phyloP scores from a whole-genome alignment of 2,888 invertebrate species.

The Malachius bipustulatus region DNA sequence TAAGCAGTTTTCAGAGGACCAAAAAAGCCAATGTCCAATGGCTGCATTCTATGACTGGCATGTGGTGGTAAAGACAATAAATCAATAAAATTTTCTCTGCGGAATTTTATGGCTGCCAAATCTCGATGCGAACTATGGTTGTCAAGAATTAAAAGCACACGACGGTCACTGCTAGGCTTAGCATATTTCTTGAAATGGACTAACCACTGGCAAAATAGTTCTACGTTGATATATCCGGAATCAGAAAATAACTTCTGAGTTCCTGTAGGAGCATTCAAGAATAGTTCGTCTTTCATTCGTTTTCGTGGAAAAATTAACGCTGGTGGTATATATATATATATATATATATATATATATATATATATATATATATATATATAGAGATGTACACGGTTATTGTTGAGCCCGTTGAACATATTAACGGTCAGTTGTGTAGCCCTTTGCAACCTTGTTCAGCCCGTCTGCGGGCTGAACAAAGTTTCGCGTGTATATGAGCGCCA shows the following conservation, averaged over 20 bases:
- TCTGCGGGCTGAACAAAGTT: too few species aligned
- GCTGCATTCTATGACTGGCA: constrained; percentile 1
- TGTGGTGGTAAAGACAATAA: background rate
- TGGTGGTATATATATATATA: constrained; percentile 3
- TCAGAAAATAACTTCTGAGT: background rate
- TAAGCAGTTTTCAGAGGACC: background rate
- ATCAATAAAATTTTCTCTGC: constrained; percentile 1
- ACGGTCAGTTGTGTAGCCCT: too few species aligned
- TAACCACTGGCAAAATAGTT: constrained; percentile 1
- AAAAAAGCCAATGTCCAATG: background rate
- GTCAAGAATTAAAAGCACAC: constrained; percentile 1
- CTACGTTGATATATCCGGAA: background rate
- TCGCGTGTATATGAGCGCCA: too few species aligned
- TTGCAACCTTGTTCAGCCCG: too few species aligned
- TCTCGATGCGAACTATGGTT: constrained; percentile 2
- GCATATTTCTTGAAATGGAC: constrained; percentile 1
- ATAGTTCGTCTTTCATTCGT: background rate
- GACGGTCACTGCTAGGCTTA: too few species aligned
- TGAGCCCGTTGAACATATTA: too few species aligned
- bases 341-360: too few species aligned
- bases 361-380: too few species aligned
- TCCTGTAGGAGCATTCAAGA: background rate
- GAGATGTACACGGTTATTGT: too few species aligned
- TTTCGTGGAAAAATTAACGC: background rate
- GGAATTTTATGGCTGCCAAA: background rate